phyloP scores from a whole-genome alignment of 37 sponge, comb jelly and placozoan species.

The Geodia barretti region DNA sequence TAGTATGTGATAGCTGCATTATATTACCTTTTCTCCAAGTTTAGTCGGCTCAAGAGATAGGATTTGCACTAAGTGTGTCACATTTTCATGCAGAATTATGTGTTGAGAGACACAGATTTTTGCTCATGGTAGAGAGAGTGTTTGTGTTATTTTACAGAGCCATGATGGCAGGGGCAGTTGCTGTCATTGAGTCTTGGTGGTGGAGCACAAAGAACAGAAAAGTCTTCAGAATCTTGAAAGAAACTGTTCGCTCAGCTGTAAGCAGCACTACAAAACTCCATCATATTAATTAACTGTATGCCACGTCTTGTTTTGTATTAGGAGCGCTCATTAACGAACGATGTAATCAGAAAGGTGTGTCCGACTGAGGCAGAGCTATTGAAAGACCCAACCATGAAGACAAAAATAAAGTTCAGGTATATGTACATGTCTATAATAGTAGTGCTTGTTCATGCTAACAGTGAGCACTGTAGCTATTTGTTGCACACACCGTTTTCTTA shows the following conservation, averaged over 20 bases:
- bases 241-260: constrained; percentile 86
- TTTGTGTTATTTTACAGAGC: neutral
- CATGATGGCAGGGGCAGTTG: constrained; percentile 36
- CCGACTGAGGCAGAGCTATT: constrained; percentile 86
- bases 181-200: constrained; percentile 86
- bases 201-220: constrained; percentile 62
- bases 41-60: no score
- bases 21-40: no score
- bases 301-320: constrained; percentile 18
- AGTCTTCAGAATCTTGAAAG: constrained; percentile 81
- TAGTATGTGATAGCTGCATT: no score
- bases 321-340: constrained; percentile 88
- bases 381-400: constrained; percentile 81
- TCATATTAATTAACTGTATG: neutral
- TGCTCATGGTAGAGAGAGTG: no score
- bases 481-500: no score
- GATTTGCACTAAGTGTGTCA: no score
- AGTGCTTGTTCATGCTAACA: no score
- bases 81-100: no score
- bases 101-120: no score
- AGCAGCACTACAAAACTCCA: constrained; percentile 15
- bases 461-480: no score
- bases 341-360: constrained; percentile 82
- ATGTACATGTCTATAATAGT: no score
- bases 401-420: constrained; percentile 91